These are phyloP conservation scores for Amphiura filiformis DNA, from an alignment of 35 echinoderm and acorn worm genomes.

Conservation along the genomic window DNA sequence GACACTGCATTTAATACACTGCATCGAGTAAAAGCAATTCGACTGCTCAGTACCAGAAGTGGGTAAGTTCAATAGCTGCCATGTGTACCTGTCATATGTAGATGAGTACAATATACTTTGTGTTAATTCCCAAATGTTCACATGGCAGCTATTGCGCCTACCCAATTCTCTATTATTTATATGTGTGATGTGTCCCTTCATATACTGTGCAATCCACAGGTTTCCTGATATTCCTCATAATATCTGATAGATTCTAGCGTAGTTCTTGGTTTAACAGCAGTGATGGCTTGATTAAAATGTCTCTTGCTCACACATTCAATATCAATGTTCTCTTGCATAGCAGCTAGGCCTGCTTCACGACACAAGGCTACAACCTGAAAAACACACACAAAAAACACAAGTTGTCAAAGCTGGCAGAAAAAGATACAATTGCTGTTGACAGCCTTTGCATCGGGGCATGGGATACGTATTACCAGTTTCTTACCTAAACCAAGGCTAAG, in stretches of 20 bases:
- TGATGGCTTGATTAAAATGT: slow-evolving; percentile 72
- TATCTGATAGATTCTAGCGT: slow-evolving; percentile 52
- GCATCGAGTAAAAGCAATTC: too few relatives aligned
- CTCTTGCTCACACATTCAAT: slow-evolving; percentile 18
- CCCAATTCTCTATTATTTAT: too few relatives aligned
- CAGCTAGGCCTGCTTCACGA: slow-evolving; percentile 87
- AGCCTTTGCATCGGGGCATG: not conserved
- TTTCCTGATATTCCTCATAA: slow-evolving; percentile 68
- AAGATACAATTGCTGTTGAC: not conserved
- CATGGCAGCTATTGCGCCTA: too few relatives aligned
- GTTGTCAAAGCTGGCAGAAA: not conserved
- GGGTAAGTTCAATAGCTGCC: too few relatives aligned
- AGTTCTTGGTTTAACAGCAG: slow-evolving; percentile 77
- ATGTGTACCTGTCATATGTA: too few relatives aligned
- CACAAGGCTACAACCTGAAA: slow-evolving; percentile 94
- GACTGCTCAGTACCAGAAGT: too few relatives aligned
- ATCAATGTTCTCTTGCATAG: slow-evolving; percentile 81
- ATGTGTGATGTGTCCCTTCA: too few relatives aligned
- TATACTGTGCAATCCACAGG: slow-evolving; percentile 44
- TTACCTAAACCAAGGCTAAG: not conserved
- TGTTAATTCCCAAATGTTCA: too few relatives aligned
- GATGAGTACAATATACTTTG: too few relatives aligned
- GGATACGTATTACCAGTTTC: not conserved
- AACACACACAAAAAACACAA: slow-evolving; percentile 13
- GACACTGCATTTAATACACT: too few relatives aligned